Conservation (phyloP, 2,888 invertebrate genomes). For the Melieria omissa region DNA sequence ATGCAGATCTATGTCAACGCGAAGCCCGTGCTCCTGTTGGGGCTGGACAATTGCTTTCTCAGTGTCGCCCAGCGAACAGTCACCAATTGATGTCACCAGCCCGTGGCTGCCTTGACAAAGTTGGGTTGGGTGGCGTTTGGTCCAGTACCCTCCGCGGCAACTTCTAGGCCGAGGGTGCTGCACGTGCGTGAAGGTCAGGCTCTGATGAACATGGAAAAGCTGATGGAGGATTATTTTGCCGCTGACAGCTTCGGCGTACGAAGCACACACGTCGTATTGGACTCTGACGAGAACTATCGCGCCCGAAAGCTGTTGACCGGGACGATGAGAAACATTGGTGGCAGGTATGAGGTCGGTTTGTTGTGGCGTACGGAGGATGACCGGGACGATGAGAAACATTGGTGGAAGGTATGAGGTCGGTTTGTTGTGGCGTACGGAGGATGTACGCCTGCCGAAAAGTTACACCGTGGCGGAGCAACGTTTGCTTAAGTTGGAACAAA, state of each 20-base stretch:
- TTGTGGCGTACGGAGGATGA: slow-evolving; percentile 11
- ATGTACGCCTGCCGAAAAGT: slow-evolving; percentile 11
- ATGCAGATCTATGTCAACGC: neutral
- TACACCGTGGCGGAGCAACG: slow-evolving; percentile 9
- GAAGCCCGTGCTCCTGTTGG: slow-evolving; percentile 1
- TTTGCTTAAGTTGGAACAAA: neutral
- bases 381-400: neutral
- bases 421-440: slow-evolving; percentile 5
- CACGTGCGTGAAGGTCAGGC: too few species aligned
- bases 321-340: neutral
- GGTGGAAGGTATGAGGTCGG: slow-evolving; percentile 8
- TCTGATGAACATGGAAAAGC: too few species aligned
- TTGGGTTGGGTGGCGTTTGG: too few species aligned
- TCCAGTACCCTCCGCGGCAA: too few species aligned
- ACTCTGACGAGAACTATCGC: slow-evolving; percentile 7
- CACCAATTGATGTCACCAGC: too few species aligned
- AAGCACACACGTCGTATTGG: too few species aligned
- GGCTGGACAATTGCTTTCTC: too few species aligned
- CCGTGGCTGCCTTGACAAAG: too few species aligned
- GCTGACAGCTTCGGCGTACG: too few species aligned
- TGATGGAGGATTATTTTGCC: too few species aligned
- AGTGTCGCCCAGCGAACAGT: too few species aligned
- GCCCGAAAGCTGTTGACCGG: neutral
- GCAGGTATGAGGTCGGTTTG: slow-evolving; percentile 10
- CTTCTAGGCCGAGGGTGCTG: too few species aligned